Evolutionary conservation across 2,113 vertebrate genomes (phyloP), one percentile per base, ranked within the genome.

Genomic region (Boulengeromyrus knoepffleri): DNA sequence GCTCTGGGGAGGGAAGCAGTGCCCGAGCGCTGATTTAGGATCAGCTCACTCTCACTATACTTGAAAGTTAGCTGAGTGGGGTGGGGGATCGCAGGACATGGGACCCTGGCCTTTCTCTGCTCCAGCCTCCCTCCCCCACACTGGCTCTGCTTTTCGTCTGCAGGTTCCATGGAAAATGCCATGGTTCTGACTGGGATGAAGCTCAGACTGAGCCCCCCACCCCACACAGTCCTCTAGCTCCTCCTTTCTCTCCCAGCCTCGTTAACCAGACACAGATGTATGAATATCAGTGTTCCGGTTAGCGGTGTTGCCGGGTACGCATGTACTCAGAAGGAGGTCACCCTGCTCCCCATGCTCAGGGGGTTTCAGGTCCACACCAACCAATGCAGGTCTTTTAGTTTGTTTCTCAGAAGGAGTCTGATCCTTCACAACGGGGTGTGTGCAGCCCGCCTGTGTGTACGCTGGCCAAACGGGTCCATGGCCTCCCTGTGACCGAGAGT

Each of bases 191-290:
- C 49, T 52, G 92, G 85, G 77, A 92, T 56, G 91, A 53, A 83
- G 24, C 5, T 15, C 87, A 90, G 88, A 53, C 36, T 62, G 19
- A 84, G 24, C 74, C 52, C 87, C 42, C 50, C 47, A 31, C 87
- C 31, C 80, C 74, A 80, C 27, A 80, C 12, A 80, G 24, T 24
- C 17, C 45, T 9, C 45, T 47, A 47, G 45, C 83, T n/a, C 74
- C 74, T 47, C 83, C 45, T 47, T 12, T 19, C 19, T 12, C 83
- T 27, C 24, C 47, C 84, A 31, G 31, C n/a, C 47, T 85, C 21
- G 89, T 84, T 94, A 94, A 94, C 93, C 56, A 4, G 52, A 91
- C 89, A 90, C 95, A 95, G 93, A 95, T 94, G 94, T 93, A 80
- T 3, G 74, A 80, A 80, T 19, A 42, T 17, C 70, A 77, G 36